A percentile compares a stretch with the other conserved stretches of the same genome.
Conservation (phyloP, 2,888 invertebrate genomes). For the Leptothorax acervorum region DNA sequence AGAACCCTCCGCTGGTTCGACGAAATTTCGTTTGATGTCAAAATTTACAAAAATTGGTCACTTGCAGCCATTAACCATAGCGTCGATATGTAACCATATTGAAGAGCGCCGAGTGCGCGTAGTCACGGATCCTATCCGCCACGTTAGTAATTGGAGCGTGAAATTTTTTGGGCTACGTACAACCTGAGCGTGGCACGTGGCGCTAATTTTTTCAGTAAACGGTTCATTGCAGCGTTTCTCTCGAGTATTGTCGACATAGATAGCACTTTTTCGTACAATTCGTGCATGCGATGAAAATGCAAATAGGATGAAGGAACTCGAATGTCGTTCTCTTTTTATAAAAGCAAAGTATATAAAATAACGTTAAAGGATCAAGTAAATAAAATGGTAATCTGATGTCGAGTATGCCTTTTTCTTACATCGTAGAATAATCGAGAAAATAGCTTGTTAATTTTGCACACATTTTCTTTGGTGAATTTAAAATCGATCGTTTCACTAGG, state of each 20-base stretch:
- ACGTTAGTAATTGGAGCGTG: slow-evolving; percentile 32
- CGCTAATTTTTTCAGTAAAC: slow-evolving; percentile 37
- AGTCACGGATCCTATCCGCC: slow-evolving; percentile 6
- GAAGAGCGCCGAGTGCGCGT: slow-evolving; percentile 10
- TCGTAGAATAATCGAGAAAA: neutral
- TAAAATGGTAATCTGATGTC: neutral
- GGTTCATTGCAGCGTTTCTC: slow-evolving; percentile 20
- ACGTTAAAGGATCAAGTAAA: slow-evolving; percentile 12
- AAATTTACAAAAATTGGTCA: slow-evolving; percentile 33
- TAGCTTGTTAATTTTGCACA: neutral
- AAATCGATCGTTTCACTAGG: neutral
- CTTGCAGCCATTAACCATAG: slow-evolving; percentile 16
- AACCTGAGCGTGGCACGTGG: slow-evolving; percentile 17
- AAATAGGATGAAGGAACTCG: neutral
- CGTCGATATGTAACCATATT: slow-evolving; percentile 11
- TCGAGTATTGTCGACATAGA: slow-evolving; percentile 7
- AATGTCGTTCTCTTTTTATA: neutral
- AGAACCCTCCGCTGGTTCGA: neutral
- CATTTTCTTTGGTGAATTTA: neutral
- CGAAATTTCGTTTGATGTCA: slow-evolving; percentile 21
- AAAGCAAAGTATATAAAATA: neutral
- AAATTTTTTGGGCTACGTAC: slow-evolving; percentile 39
- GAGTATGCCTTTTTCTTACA: neutral
- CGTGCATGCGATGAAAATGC: slow-evolving; percentile 25
- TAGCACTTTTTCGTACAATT: slow-evolving; percentile 11